Conservation (phyloP, 2,797 vertebrate species). For the Enteromius unitaeniatus region DNA sequence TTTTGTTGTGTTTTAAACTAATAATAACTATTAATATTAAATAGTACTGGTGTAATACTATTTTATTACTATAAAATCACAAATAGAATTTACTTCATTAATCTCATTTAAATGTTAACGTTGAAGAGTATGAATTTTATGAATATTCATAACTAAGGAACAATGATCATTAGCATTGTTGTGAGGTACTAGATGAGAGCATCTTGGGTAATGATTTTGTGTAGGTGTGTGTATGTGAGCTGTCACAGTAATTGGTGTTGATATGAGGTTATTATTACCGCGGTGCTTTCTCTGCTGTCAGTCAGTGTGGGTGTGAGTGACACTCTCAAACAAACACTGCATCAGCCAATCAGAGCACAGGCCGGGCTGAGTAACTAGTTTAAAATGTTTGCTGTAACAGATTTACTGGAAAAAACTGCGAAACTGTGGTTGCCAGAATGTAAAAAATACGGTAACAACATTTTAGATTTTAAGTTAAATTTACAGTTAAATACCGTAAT, state of each 20-base stretch:
- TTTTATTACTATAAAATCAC: background rate
- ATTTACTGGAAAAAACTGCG: too few species aligned
- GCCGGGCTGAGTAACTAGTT: background rate
- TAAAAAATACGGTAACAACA: too few species aligned
- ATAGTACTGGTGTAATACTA: background rate
- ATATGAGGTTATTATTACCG: conserved; percentile 13
- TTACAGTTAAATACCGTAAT: too few species aligned
- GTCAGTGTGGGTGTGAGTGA: too few species aligned
- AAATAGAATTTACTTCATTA: background rate
- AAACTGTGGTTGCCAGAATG: too few species aligned
- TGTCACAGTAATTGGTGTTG: background rate
- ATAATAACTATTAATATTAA: background rate
- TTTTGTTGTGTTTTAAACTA: too few species aligned
- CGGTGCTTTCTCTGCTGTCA: background rate
- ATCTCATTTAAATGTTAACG: background rate
- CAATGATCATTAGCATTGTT: background rate
- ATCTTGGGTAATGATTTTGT: conserved; percentile 10
- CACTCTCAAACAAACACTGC: too few species aligned
- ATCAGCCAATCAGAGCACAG: conserved; percentile 24
- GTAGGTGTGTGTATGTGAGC: conserved; percentile 3
- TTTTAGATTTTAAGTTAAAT: too few species aligned
- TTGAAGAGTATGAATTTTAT: background rate
- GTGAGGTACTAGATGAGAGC: background rate
- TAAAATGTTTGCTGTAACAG: background rate
- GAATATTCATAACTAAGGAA: background rate